Evolutionary conservation across 2,888 invertebrate genomes (phyloP).

Genomic region (Eupithecia insigniata): DNA sequence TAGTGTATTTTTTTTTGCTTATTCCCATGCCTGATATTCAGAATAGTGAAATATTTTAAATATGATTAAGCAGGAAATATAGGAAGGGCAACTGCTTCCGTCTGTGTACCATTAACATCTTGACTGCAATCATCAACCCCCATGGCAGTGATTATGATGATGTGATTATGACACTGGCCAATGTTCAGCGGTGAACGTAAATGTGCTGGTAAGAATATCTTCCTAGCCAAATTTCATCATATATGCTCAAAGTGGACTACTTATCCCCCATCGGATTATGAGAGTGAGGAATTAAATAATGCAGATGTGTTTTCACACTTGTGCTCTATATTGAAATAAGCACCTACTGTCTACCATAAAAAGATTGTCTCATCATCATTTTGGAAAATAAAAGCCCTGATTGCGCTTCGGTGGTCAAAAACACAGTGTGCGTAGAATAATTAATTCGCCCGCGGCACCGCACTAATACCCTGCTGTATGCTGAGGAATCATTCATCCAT

Average conservation of each 20-base stretch:
- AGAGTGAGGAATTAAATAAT: not conserved
- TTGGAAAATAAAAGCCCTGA: not conserved
- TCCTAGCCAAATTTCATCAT: not conserved
- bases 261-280: not conserved
- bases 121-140: not conserved
- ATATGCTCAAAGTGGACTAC: not conserved
- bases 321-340: not conserved
- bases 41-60: not conserved
- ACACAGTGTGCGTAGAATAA: slow-evolving; percentile 22
- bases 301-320: not conserved
- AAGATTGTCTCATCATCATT: not conserved
- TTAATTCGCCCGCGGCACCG: slow-evolving; percentile 20
- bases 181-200: not conserved
- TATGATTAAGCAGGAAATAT: not conserved
- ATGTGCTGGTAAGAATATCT: not conserved
- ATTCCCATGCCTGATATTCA: no score
- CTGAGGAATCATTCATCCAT: slow-evolving; percentile 28
- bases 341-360: not conserved
- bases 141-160: no score
- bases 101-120: not conserved
- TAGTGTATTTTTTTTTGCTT: not conserved
- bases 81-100: not conserved
- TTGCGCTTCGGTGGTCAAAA: not conserved
- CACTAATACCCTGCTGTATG: slow-evolving; percentile 23
- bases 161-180: no score